Evolutionary conservation across 1,140 invertebrate species (phyloP).

Genomic region (Drosophila baimaii): DNA sequence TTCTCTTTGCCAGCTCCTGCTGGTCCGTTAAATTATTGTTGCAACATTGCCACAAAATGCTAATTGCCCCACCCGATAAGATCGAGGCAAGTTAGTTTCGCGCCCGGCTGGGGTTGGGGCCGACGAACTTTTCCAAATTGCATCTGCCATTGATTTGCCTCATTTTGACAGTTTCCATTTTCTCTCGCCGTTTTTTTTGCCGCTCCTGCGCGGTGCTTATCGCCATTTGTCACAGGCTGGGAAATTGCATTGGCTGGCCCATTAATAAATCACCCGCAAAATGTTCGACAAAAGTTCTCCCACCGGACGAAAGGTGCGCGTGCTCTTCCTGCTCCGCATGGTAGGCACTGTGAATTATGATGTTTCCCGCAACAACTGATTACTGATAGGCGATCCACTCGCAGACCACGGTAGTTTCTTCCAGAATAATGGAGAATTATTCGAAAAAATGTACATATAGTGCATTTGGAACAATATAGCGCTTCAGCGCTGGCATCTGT

Average conservation of each 20-base stretch:
- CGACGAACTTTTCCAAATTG: slow-evolving; percentile 68
- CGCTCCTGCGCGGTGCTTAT: slow-evolving; percentile 42
- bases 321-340: background rate
- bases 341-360: slow-evolving; percentile 1
- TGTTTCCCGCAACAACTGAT: background rate
- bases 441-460: too few relatives aligned
- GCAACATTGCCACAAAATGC: slow-evolving; percentile 81
- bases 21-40: slow-evolving; percentile 74
- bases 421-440: too few relatives aligned
- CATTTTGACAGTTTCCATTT: slow-evolving; percentile 72
- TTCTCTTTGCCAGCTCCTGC: slow-evolving; percentile 38
- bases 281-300: slow-evolving; percentile 32
- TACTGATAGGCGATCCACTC: background rate
- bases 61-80: slow-evolving; percentile 77
- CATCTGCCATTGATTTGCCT: slow-evolving; percentile 72
- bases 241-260: slow-evolving; percentile 57
- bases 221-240: slow-evolving; percentile 62
- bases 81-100: slow-evolving; percentile 49
- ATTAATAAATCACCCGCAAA: slow-evolving; percentile 64
- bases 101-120: slow-evolving; percentile 9
- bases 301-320: slow-evolving; percentile 16
- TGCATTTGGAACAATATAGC: too few relatives aligned
- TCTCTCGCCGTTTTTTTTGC: slow-evolving; percentile 8
- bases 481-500: too few relatives aligned
- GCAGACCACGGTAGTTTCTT: background rate